A percentile compares a stretch with the other conserved stretches of the same genome.
Evolutionary conservation across 1,140 invertebrate species (phyloP).

Genomic region (Ooceraea biroi): DNA sequence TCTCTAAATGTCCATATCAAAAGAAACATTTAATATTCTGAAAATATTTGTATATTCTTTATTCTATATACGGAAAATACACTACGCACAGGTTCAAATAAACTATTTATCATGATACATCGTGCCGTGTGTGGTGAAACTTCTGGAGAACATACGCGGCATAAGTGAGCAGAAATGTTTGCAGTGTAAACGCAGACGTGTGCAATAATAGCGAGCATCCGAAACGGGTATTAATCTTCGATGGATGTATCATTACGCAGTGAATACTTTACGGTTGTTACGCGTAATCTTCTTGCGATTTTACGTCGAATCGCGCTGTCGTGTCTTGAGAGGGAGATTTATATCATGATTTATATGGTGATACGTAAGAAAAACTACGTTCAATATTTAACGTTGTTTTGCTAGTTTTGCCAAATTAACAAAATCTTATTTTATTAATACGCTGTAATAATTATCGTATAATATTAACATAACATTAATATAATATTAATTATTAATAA

Average conservation of each 20-base stretch:
- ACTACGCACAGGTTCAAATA: not conserved
- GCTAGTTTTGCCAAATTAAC: slow-evolving; percentile 21
- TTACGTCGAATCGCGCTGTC: slow-evolving; percentile 43
- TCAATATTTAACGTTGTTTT: not conserved
- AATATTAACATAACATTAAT: not conserved
- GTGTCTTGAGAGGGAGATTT: slow-evolving; percentile 9
- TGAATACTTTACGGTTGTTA: slow-evolving; percentile 22
- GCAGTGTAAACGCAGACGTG: slow-evolving; percentile 48
- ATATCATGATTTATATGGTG: slow-evolving; percentile 33
- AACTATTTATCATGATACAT: not conserved
- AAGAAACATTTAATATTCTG: not conserved
- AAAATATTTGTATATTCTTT: not conserved
- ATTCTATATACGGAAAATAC: not conserved
- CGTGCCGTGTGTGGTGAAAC: not conserved
- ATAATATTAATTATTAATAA: slow-evolving; percentile 7
- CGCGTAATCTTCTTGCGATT: slow-evolving; percentile 64
- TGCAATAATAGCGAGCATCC: slow-evolving; percentile 70
- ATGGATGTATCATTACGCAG: slow-evolving; percentile 71
- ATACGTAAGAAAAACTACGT: not conserved
- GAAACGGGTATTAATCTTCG: slow-evolving; percentile 75
- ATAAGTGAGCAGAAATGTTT: not conserved
- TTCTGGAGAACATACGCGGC: slow-evolving; percentile 35
- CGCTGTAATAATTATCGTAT: not conserved
- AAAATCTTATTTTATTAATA: not conserved
- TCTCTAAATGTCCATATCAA: not conserved